Evolutionary conservation across 2,888 invertebrate species (phyloP).

Genomic region (Stegophylla sp.): DNA sequence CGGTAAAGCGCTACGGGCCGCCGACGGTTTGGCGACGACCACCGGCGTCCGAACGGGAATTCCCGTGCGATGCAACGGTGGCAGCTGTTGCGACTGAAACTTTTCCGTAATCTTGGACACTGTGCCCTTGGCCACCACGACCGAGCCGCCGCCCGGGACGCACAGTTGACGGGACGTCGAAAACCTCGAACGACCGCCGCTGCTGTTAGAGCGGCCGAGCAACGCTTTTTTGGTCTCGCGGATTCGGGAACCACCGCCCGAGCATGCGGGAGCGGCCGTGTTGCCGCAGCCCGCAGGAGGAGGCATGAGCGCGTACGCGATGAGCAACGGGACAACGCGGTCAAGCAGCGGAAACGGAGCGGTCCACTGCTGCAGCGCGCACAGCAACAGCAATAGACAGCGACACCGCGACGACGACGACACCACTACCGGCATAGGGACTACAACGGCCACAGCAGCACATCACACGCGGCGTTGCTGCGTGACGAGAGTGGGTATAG

Average conservation of each 20-base stretch:
- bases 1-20: constrained; percentile 60
- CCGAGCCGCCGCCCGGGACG: constrained; percentile 7
- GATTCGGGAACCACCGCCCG: constrained; percentile 19
- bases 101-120: constrained; percentile 68
- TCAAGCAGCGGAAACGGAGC: constrained; percentile 23
- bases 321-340: constrained; percentile 35
- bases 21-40: constrained; percentile 48
- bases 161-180: no score
- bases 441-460: neutral
- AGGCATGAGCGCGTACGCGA: constrained; percentile 54
- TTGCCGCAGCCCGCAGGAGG: constrained; percentile 39
- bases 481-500: neutral
- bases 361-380: neutral
- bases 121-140: constrained; percentile 59
- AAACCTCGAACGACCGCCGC: constrained; percentile 17
- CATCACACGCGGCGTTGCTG: neutral
- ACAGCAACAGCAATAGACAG: neutral
- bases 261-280: constrained; percentile 21
- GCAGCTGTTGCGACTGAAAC: constrained; percentile 67
- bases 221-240: constrained; percentile 51
- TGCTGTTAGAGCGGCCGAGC: constrained; percentile 20
- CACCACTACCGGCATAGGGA: constrained; percentile 9
- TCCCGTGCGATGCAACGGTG: constrained; percentile 62
- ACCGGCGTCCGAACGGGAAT: constrained; percentile 31
- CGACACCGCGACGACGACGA: neutral